A percentile compares a stretch with the other conserved stretches of the same genome.
Conservation (phyloP, 2,113 vertebrate genomes). For the Nerophis lumbriciformis region DNA sequence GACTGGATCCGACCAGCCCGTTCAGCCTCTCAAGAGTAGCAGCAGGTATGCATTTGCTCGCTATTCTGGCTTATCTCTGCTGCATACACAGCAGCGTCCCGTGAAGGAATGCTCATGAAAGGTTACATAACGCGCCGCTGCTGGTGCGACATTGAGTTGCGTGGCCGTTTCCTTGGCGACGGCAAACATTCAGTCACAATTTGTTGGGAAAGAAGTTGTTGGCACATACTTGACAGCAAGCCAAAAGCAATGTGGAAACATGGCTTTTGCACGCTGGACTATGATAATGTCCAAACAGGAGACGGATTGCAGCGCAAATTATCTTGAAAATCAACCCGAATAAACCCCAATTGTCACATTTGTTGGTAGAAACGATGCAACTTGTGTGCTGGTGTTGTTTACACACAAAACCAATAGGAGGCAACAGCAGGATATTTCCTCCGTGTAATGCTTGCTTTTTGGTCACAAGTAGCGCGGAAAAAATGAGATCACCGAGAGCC, state of each 20-base stretch:
- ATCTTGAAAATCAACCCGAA: background rate
- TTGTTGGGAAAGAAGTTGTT: slow-evolving; percentile 38
- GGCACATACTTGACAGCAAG: slow-evolving; percentile 24
- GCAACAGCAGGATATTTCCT: background rate
- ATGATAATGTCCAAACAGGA: slow-evolving; percentile 1
- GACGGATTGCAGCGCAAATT: background rate
- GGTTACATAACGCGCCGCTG: slow-evolving; percentile 9
- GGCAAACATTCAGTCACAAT: slow-evolving; percentile 38
- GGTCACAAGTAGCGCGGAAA: background rate
- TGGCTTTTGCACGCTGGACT: background rate
- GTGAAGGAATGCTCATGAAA: slow-evolving; percentile 28
- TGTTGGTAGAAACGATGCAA: background rate
- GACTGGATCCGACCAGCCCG: slow-evolving; percentile 77
- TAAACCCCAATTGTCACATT: background rate
- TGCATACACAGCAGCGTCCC: background rate
- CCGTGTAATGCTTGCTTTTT: background rate
- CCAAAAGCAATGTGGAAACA: slow-evolving; percentile 46
- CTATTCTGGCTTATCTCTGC: background rate
- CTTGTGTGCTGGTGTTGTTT: background rate
- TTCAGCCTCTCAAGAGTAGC: slow-evolving; percentile 76
- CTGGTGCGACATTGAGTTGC: slow-evolving; percentile 20
- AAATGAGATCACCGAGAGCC: background rate
- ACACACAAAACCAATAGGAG: background rate
- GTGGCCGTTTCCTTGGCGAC: slow-evolving; percentile 15
- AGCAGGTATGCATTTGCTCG: slow-evolving; percentile 66